Evolutionary conservation across 2,797 vertebrate species (phyloP), one percentile per base, ranked within the genome.

Genomic region (Cyprinella venusta): DNA sequence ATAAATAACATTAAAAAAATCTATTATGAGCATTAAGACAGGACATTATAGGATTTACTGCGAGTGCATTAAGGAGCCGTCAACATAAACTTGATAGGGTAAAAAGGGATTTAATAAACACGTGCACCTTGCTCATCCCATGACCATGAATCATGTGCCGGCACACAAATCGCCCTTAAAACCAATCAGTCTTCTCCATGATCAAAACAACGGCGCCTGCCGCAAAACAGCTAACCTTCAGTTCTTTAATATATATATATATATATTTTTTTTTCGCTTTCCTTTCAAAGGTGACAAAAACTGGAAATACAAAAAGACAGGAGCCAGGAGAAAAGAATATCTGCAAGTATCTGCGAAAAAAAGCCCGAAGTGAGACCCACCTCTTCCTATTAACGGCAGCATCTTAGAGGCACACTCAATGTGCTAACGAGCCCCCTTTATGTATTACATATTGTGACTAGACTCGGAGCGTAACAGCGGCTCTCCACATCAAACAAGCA

Each of bases 401-500:
- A 96, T 95, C 94, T 96, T 96, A 95, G 95, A 96, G 95, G 94
- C 95, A 94, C 95, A 96, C 95, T 96, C 95, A 94, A 92, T 91
- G 93, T 95, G 95, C 95, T 97, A 97, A 98, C 96, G 96, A 97
- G 96, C 94, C 33, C 92, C 90, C 95, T 96, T 97, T 96, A 97
- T 96, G 96, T 94, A 94, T 95, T 95, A 96, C 96, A 97, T 96
- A 95, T 97, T 96, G 96, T 95, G 95, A 95, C 94, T 92, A 93
- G 95, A 96, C 94, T 96, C 95, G 94, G 94, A 95, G 94, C 91
- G 94, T 94, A 94, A 95, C 94, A 92, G 94, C 94, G 87, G 94
- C 95, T 96, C 95, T 96, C 93, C 94, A 97, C 96, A 97, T 98
- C 97, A 98, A 97, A 98, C 96, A 95, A 90, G 92, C n/a, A 74